A percentile compares a stretch with the other conserved stretches of the same genome.
Evolutionary conservation across 2,113 vertebrate species (phyloP).

Genomic region (Pelobates fuscus): DNA sequence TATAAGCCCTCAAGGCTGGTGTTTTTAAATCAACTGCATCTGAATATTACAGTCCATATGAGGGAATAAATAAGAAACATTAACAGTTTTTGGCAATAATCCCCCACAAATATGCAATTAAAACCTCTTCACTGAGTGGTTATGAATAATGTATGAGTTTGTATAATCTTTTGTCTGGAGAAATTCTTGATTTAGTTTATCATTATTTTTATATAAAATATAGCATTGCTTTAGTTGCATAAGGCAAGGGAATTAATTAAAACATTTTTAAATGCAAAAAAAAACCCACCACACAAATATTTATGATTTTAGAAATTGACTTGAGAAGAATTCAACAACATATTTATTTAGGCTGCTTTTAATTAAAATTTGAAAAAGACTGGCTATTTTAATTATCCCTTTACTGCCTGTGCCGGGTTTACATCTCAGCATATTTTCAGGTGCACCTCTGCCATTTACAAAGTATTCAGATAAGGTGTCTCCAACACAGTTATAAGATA

Average conservation of each 20-base stretch:
- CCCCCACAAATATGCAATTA: conserved; percentile 14
- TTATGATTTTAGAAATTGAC: conserved; percentile 34
- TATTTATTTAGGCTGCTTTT: conserved; percentile 37
- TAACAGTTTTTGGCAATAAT: conserved; percentile 8
- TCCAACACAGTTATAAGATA: too few species aligned
- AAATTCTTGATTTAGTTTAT: conserved; percentile 30
- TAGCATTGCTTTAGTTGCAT: conserved; percentile 18
- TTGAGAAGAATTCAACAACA: conserved; percentile 16
- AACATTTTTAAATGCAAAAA: conserved; percentile 23
- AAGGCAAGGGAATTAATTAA: conserved; percentile 39
- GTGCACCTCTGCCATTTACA: too few species aligned
- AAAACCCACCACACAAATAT: not conserved
- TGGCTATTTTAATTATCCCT: too few species aligned
- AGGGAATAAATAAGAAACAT: not conserved
- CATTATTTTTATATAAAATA: conserved; percentile 36
- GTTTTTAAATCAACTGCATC: not conserved
- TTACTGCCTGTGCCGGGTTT: too few species aligned
- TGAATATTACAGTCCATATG: not conserved
- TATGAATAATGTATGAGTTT: conserved; percentile 38
- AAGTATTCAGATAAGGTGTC: too few species aligned
- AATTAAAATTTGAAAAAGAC: conserved; percentile 33
- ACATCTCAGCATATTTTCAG: too few species aligned
- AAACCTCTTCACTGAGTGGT: conserved; percentile 8
- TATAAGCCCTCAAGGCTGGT: not conserved
- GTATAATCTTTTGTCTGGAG: conserved; percentile 32